A percentile compares a stretch with the other conserved stretches of the same genome.
Conservation (phyloP, 2,888 invertebrate genomes). For the Acleris emargana region DNA sequence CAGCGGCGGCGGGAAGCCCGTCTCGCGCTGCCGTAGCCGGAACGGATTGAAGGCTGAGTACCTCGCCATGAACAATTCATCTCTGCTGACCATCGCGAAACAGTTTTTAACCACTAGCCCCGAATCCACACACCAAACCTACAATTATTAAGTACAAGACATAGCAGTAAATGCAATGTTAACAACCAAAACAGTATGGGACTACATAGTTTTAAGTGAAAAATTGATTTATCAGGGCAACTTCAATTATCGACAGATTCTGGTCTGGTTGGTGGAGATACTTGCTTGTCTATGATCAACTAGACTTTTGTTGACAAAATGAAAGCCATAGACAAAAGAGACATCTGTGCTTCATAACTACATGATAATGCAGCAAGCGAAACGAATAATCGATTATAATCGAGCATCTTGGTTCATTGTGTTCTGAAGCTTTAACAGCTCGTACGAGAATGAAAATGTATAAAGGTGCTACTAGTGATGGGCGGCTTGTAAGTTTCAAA, state of each 20-base stretch:
- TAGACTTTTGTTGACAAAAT: slow-evolving; percentile 20
- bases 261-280: slow-evolving; percentile 1
- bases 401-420: too few species aligned
- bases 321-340: background rate
- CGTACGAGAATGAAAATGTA: too few species aligned
- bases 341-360: too few species aligned
- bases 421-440: too few species aligned
- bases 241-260: slow-evolving; percentile 16
- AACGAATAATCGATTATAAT: too few species aligned
- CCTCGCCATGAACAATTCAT: slow-evolving; percentile 65
- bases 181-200: slow-evolving; percentile 28
- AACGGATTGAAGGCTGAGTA: slow-evolving; percentile 79
- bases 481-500: too few species aligned
- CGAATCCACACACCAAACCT: slow-evolving; percentile 39
- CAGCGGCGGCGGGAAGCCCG: slow-evolving; percentile 82
- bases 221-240: background rate
- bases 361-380: too few species aligned
- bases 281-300: slow-evolving; percentile 7
- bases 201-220: slow-evolving; percentile 42
- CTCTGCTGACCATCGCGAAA: slow-evolving; percentile 64
- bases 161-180: slow-evolving; percentile 46
- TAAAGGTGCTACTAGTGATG: too few species aligned
- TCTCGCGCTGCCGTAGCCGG: slow-evolving; percentile 85
- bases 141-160: slow-evolving; percentile 52
- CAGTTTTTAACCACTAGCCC: slow-evolving; percentile 36